Evolutionary conservation across 2,113 vertebrate species (phyloP), one percentile per base, ranked within the genome.

Genomic region (Panthera leo): DNA sequence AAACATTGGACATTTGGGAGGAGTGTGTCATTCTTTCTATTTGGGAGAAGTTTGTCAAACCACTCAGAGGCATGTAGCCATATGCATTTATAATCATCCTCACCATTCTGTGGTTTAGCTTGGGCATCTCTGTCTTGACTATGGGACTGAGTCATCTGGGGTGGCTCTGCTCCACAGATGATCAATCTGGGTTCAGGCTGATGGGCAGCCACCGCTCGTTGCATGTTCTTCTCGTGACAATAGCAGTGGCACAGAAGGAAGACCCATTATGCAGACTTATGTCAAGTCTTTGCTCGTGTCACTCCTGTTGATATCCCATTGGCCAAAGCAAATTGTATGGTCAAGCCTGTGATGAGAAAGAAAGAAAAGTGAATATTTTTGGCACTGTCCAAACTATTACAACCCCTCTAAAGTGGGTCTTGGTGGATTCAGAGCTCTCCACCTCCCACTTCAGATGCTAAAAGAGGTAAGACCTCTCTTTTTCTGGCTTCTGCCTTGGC

Each of bases 331-430:
- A 23, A 18, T 82, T 19, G 8, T n/a, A 27, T 34, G 11, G 61
- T 34, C 19, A 55, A 95, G 6, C 27, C 42, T 51, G 67, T 0
- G 8, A 61, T 9, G 1, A 31, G 68, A 94, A 83, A 42, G 31
- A 84, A 88, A 85, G 70, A 85, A 51, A 93, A 91, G 31, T 27
- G 29, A 85, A 45, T 88, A 75, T 84, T 75, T 84, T 31, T 91
- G 67, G 13, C 53, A 51, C 5, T 39, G 68, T 75, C 7, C 29
- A 82, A 91, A 88, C 19, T 13, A 67, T 85, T 73, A 55, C 48
- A 82, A 10, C 7, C 3, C 8, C 29, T 13, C 11, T 91, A 45
- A 3, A 42, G 31, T 48, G 76, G 58, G 10, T 31, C 42, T 90
- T 48, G 1, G 5, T 85, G n/a, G 25, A 31, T 34, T 3, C 36